These are phyloP conservation scores for Sula dactylatra DNA, from an alignment of 2,113 vertebrate species.

Conservation along the genomic window DNA sequence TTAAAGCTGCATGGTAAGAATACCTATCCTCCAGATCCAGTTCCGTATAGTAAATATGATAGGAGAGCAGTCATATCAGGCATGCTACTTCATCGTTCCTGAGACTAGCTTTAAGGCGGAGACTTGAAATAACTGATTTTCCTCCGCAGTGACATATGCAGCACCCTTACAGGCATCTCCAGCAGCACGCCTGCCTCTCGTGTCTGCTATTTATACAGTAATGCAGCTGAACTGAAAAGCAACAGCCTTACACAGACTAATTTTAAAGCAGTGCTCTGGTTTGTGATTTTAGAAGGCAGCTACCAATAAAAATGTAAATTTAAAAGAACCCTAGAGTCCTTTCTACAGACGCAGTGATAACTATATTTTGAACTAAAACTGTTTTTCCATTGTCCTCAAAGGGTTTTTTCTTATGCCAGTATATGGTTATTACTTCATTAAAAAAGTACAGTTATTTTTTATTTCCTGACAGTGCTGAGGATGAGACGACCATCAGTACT, in stretches of 20 bases:
- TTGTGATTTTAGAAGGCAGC: neutral
- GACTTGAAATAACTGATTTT: slow-evolving; percentile 33
- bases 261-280: slow-evolving; percentile 14
- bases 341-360: neutral
- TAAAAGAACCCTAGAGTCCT: neutral
- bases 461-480: neutral
- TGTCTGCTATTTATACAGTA: slow-evolving; percentile 23
- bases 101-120: neutral
- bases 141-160: neutral
- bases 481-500: neutral
- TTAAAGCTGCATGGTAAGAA: slow-evolving; percentile 31
- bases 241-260: neutral
- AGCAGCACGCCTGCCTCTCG: neutral
- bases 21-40: neutral
- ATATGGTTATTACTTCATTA: neutral
- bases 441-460: neutral
- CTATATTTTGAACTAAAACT: neutral
- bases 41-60: neutral
- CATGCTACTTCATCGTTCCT: neutral
- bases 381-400: neutral
- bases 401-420: neutral
- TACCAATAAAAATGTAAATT: neutral
- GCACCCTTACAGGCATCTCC: slow-evolving; percentile 19
- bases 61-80: neutral
- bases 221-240: neutral